These are phyloP conservation scores for Eustalomyia histrio DNA, from an alignment of 2,888 invertebrate species.

Conservation along the genomic window DNA sequence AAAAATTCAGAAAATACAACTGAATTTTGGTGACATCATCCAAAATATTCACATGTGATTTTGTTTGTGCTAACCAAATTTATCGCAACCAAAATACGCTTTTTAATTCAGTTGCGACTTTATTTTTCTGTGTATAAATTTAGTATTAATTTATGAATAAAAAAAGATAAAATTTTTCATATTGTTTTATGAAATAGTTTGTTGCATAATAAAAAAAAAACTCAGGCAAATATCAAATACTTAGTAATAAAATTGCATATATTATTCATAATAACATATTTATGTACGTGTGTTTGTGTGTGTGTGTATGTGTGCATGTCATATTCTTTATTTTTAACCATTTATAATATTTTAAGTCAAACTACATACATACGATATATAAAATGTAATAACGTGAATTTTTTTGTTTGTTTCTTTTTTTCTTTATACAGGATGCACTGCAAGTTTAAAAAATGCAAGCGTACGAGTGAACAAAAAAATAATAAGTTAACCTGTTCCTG, in stretches of 20 bases:
- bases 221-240: too few species aligned
- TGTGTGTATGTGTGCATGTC: neutral
- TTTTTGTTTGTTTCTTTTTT: conserved; percentile 9
- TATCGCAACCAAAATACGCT: too few species aligned
- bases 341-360: neutral
- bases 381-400: neutral
- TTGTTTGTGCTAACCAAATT: too few species aligned
- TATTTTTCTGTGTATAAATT: too few species aligned
- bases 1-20: too few species aligned
- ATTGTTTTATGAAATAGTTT: conserved; percentile 19
- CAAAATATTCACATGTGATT: too few species aligned
- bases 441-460: conserved; percentile 20
- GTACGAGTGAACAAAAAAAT: conserved; percentile 33
- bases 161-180: neutral
- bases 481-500: conserved; percentile 23
- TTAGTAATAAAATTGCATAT: too few species aligned
- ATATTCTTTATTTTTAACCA: conserved; percentile 44
- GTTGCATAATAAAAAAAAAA: conserved; percentile 32
- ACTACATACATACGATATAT: neutral
- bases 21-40: too few species aligned
- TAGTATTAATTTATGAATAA: neutral
- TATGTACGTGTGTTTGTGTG: too few species aligned
- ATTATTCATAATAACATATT: too few species aligned
- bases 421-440: conserved; percentile 35
- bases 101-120: too few species aligned